Evolutionary conservation across 2,113 vertebrate species (phyloP).

Genomic region (Silurus glanis): DNA sequence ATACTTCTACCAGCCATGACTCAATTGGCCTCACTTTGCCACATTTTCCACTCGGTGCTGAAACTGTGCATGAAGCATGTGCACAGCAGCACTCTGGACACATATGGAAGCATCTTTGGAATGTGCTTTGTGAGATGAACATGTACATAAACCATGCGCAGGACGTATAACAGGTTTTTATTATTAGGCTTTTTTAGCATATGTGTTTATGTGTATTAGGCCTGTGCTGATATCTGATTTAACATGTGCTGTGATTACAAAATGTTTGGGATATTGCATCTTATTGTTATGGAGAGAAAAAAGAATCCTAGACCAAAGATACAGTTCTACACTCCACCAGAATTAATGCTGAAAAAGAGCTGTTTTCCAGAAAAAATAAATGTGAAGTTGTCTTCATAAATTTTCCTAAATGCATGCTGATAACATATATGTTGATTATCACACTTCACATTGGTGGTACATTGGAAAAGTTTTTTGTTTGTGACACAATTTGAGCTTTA

Average conservation of each 20-base stretch:
- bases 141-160: neutral
- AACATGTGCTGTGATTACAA: neutral
- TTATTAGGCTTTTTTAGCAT: slow-evolving; percentile 6
- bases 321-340: neutral
- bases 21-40: slow-evolving; percentile 56
- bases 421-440: neutral
- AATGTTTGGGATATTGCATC: neutral
- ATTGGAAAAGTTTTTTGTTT: neutral
- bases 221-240: neutral
- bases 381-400: neutral
- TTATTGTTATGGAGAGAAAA: neutral
- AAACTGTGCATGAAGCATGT: slow-evolving; percentile 31
- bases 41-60: slow-evolving; percentile 66
- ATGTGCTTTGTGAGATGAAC: slow-evolving; percentile 26
- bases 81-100: slow-evolving; percentile 7
- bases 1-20: slow-evolving; percentile 62
- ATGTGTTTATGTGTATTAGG: slow-evolving; percentile 23
- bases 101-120: slow-evolving; percentile 37
- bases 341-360: neutral
- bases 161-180: slow-evolving; percentile 9
- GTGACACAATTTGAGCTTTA: neutral
- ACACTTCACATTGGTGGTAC: neutral
- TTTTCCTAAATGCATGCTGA: neutral
- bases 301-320: neutral
- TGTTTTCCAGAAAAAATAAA: neutral